phyloP scores from a whole-genome alignment of 2,888 invertebrate genomes.

The Iphiclides podalirius region DNA sequence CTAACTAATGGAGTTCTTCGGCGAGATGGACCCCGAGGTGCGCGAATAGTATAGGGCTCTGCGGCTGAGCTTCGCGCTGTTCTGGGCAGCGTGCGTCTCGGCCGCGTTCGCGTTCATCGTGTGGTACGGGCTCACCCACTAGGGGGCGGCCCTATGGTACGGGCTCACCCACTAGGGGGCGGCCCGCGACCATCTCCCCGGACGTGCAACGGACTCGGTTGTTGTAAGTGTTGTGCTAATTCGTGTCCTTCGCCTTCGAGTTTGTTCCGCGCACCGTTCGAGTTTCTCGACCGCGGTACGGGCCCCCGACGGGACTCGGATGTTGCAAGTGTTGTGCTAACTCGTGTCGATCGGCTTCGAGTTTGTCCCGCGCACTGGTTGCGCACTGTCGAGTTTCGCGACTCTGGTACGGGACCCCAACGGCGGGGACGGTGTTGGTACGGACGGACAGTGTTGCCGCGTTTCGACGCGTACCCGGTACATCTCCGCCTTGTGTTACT shows the following conservation, averaged over 20 bases:
- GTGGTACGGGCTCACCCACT: not conserved
- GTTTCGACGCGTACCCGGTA: too few species aligned
- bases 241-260: too few species aligned
- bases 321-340: not conserved
- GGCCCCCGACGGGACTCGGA: not conserved
- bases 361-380: too few species aligned
- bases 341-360: too few species aligned
- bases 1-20: slow-evolving; percentile 59
- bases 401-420: too few species aligned
- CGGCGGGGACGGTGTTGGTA: too few species aligned
- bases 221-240: not conserved
- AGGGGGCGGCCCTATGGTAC: not conserved
- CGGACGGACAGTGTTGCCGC: too few species aligned
- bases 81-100: slow-evolving; percentile 11
- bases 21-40: slow-evolving; percentile 49
- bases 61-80: slow-evolving; percentile 14
- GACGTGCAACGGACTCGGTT: not conserved
- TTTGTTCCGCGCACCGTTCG: too few species aligned
- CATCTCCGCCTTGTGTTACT: too few species aligned
- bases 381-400: not conserved
- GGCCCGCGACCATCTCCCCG: not conserved
- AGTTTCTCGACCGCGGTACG: too few species aligned
- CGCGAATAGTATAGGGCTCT: slow-evolving; percentile 37
- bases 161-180: too few species aligned
- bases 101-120: not conserved